Percentiles rank a stretch among this genome's conserved stretches.
Conservation (phyloP, 2,888 invertebrate species). For the Buathra laborator region DNA sequence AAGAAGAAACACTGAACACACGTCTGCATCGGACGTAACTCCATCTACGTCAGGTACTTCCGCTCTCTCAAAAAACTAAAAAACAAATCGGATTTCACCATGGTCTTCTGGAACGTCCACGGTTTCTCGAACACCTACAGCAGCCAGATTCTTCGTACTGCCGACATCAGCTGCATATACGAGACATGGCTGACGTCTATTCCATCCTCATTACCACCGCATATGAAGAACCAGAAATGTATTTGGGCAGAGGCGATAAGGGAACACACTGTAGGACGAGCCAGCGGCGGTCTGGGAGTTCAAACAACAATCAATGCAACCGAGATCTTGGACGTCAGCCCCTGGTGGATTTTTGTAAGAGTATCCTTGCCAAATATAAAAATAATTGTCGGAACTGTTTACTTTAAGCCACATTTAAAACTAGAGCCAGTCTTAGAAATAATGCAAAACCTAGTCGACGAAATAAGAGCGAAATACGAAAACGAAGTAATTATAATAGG, state of each 20-base stretch:
- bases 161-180: conserved; percentile 1
- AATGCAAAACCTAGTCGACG: background rate
- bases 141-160: background rate
- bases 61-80: background rate
- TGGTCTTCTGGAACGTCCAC: background rate
- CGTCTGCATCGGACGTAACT: too few species aligned
- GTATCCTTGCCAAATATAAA: background rate
- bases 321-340: conserved; percentile 15
- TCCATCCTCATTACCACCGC: background rate
- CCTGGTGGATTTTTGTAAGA: conserved; percentile 32
- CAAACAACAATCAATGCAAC: background rate
- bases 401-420: conserved; percentile 13
- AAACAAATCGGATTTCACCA: background rate
- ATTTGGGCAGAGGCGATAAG: conserved; percentile 31
- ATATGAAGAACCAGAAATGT: background rate
- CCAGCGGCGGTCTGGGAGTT: conserved; percentile 12
- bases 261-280: conserved; percentile 2
- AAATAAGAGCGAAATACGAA: conserved; percentile 4
- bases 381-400: conserved; percentile 13
- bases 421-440: conserved; percentile 13
- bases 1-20: background rate
- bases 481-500: conserved; percentile 8
- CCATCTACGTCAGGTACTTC: background rate
- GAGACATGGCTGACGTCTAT: background rate
- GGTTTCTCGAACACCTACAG: background rate